phyloP scores from a whole-genome alignment of 1,140 invertebrate genomes.

The Geopemphigus sp. region DNA sequence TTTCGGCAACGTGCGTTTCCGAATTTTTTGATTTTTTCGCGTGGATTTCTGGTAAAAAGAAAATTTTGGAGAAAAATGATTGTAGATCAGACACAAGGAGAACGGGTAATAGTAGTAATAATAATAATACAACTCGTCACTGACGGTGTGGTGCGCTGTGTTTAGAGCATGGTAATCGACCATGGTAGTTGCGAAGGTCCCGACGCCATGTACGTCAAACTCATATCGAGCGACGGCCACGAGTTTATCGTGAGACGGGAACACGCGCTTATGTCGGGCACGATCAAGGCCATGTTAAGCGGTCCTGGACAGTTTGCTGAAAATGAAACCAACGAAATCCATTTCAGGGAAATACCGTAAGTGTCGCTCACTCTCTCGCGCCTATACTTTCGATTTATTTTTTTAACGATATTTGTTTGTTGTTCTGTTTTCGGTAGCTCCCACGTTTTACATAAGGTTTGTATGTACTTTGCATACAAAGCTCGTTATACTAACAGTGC shows the following conservation, averaged over 20 bases:
- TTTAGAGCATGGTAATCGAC: not conserved
- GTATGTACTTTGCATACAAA: constrained; percentile 99
- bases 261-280: constrained; percentile 95
- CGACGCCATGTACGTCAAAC: constrained; percentile 97
- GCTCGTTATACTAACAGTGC: constrained; percentile 98
- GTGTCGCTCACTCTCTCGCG: constrained; percentile 56
- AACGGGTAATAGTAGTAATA: not conserved
- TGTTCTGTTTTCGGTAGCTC: constrained; percentile 65
- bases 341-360: constrained; percentile 98
- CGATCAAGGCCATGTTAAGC: constrained; percentile 97
- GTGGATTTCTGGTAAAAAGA: too few relatives aligned
- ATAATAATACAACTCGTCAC: too few relatives aligned
- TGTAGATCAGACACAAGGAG: not conserved
- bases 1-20: too few relatives aligned
- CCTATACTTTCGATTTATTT: too few relatives aligned
- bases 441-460: constrained; percentile 97
- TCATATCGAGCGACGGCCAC: constrained; percentile 94
- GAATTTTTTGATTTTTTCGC: too few relatives aligned
- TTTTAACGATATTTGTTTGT: not conserved
- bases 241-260: constrained; percentile 98
- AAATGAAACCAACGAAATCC: constrained; percentile 98
- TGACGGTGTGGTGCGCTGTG: not conserved
- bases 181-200: constrained; percentile 85
- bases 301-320: constrained; percentile 96
- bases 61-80: not conserved